Evolutionary conservation across 2,888 invertebrate genomes (phyloP), one percentile per base, ranked within the genome.

Genomic region (Xestoiulus laeticollis): DNA sequence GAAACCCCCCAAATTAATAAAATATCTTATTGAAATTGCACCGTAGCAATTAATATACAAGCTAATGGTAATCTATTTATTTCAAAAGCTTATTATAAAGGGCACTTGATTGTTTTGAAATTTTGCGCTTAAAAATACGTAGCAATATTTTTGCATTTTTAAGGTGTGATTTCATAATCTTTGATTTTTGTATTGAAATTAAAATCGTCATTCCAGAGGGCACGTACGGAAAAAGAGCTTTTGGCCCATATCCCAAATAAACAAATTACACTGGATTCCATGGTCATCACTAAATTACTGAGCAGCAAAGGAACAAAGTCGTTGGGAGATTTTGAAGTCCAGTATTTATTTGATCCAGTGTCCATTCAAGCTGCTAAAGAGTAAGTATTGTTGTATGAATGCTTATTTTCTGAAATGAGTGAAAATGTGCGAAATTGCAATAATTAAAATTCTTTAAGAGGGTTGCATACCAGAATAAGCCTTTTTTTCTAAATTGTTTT

Each of bases 281-380:
- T 92, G 92, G 91, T 91, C n/a, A 92, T 92, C 86, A 92, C 92
- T 0, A 92, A 92, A 89, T 91, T 92, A 26, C 91, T 92, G 53
- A 92, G 92, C 88, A 90, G 90, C 38, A 90, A 90, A 59, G 92
- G 92, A 44, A 92, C 92, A 19, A 92, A 92, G 84, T 91, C 91
- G 59, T 90, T 92, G 43, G 92, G 92, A 3, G 92, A 92, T 89
- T 92, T 92, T 90, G 92, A 92, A 90, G 91, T 92, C 38, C 92
- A 92, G 89, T 92, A 92, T 89, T 90, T 92, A 86, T 92, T 91
- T 89, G 92, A 92, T 82, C 92, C 92, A 10, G 88, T 89, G 6
- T 90, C 91, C 16, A 89, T 91, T 0, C 88, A 90, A 87, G 91
- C 91, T 14, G 91, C 90, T 22, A 89, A 91, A 87, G 90, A 91